Conservation (phyloP, 2,888 invertebrate species). For the Lamellibrachia columna region DNA sequence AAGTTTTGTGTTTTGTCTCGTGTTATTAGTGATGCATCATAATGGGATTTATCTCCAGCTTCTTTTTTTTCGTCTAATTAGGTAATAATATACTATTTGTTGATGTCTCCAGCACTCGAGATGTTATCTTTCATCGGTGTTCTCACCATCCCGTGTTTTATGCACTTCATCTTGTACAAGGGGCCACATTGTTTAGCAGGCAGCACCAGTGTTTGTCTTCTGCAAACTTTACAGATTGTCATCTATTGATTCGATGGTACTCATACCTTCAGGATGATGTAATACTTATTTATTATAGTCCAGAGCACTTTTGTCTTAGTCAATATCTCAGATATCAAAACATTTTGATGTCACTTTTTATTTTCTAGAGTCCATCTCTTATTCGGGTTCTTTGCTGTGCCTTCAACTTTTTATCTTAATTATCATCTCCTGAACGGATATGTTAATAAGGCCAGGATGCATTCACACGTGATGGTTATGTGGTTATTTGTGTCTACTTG, state of each 20-base stretch:
- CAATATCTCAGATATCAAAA: no score
- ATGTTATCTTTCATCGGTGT: background rate
- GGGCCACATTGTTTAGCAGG: background rate
- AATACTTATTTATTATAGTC: no score
- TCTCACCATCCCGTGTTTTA: background rate
- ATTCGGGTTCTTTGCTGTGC: background rate
- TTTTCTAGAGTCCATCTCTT: background rate
- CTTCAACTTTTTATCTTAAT: background rate
- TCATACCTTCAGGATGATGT: no score
- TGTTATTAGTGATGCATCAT: background rate
- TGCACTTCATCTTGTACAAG: background rate
- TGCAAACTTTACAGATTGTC: background rate
- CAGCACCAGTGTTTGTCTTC: background rate
- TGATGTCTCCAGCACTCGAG: no score
- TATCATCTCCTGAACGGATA: background rate
- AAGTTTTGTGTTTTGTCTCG: background rate
- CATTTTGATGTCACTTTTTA: no score
- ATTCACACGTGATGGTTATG: background rate
- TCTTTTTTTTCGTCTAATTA: background rate
- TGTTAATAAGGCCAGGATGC: background rate
- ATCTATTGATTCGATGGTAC: background rate
- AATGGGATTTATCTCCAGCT: background rate
- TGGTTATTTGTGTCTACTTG: background rate
- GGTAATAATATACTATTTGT: no score
- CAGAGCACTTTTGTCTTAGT: no score